These are phyloP conservation scores for Cathartes aura DNA, from an alignment of 2,113 vertebrate species.

Conservation along the genomic window DNA sequence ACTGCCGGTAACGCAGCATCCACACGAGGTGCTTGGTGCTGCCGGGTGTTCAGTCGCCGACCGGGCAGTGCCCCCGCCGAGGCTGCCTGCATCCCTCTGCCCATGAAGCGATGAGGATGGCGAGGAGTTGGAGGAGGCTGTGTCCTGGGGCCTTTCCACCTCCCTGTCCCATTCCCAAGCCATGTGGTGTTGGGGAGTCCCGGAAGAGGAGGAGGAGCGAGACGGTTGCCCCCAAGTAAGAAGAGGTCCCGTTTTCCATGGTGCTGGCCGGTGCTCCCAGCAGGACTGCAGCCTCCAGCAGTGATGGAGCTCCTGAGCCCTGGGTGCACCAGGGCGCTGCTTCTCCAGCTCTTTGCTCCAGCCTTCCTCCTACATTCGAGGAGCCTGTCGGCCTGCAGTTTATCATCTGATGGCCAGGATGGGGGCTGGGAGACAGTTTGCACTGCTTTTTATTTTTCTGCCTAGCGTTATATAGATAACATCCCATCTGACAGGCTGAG, in stretches of 20 bases:
- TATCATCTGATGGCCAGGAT: not conserved
- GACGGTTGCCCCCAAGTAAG: not conserved
- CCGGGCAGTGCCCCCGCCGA: accelerated
- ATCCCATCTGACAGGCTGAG: not conserved
- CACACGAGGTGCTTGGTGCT: not conserved
- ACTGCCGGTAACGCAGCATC: not conserved
- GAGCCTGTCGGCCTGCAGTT: not conserved
- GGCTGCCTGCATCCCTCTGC: not conserved
- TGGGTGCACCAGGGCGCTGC: not conserved
- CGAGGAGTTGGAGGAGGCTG: not conserved
- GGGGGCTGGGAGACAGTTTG: not conserved
- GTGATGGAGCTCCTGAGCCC: not conserved
- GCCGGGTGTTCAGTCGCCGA: accelerated
- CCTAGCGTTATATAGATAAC: accelerated
- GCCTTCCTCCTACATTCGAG: not conserved
- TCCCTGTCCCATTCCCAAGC: not conserved
- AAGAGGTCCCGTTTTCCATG: not conserved
- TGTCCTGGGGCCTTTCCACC: not conserved
- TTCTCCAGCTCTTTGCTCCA: not conserved
- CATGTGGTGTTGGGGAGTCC: accelerated
- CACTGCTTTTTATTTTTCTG: not conserved
- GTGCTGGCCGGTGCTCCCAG: not conserved
- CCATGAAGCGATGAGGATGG: accelerated
- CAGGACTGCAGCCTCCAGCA: not conserved
- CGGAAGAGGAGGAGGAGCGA: not conserved